Evolutionary conservation across 2,888 invertebrate genomes (phyloP).

Genomic region (Entomobrya multifasciata): DNA sequence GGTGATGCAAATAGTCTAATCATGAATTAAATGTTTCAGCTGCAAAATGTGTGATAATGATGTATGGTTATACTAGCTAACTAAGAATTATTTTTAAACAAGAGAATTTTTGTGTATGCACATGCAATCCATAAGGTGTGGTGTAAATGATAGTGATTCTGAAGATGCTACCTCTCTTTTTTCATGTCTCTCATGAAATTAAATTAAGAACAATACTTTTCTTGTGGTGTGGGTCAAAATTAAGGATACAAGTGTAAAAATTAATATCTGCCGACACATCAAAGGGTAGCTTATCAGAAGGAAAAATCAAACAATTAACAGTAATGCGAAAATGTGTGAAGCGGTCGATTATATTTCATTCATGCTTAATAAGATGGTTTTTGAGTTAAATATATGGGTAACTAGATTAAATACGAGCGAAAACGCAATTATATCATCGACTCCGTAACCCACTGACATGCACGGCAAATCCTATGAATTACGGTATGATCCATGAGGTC

Average conservation of each 20-base stretch:
- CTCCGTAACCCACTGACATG: constrained; percentile 27
- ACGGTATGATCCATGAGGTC: constrained; percentile 39
- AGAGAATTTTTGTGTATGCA: too few species aligned
- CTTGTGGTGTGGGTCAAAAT: not conserved
- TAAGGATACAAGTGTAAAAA: constrained; percentile 51
- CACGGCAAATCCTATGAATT: not conserved
- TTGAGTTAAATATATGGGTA: constrained; percentile 29
- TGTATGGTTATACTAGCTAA: too few species aligned
- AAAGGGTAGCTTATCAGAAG: constrained; percentile 46
- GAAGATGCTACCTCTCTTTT: too few species aligned
- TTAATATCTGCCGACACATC: constrained; percentile 63
- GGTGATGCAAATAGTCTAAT: constrained; percentile 2
- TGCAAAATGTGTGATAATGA: constrained; percentile 61
- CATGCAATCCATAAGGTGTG: too few species aligned
- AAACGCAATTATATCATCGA: not conserved
- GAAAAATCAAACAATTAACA: constrained; percentile 26
- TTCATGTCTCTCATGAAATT: too few species aligned
- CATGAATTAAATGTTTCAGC: not conserved
- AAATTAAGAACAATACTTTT: not conserved
- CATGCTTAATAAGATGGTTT: not conserved
- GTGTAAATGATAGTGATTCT: too few species aligned
- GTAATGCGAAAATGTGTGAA: not conserved
- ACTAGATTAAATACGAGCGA: constrained; percentile 28
- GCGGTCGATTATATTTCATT: not conserved
- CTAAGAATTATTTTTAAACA: too few species aligned